Evolutionary conservation across 1,140 invertebrate genomes (phyloP), one percentile per base, ranked within the genome.

Genomic region (Drosophila mauritiana): DNA sequence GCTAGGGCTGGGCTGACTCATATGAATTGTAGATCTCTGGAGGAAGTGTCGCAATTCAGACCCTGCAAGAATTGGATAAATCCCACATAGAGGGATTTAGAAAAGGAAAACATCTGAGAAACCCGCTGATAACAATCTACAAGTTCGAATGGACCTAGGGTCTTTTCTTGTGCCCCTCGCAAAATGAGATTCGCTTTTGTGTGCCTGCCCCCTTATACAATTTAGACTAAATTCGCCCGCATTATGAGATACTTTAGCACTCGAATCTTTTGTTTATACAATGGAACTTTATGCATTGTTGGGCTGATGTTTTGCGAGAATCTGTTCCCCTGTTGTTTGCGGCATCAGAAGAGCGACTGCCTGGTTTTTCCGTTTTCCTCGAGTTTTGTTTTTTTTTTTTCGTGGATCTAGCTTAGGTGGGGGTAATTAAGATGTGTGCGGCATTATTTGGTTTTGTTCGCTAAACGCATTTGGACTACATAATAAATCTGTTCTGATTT

Each of bases 41-140:
- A 20, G 59, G 46, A 75, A 53, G 61, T 76, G 72, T 76, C 61
- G 61, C 73, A 75, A 76, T 20, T n/a, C 45, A 42, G 45, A 45
- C 36, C 15, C 36, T 12, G n/a, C 20, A 12, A 36, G 3, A 56
- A 68, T 70, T 56, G 69, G 67, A 70, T 70, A 70, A 69, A 36
- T 20, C 37, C 31, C n/a, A 12, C 43, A 53, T 4, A 42, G 20
- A 51, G 15, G 22, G 46, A 31, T 7, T n/a, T 48, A 10, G 13
- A 10, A 4, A 6, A 13, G 43, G 12, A 63, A 62, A 20, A 15
- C 31, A 31, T 15, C 31, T 17, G 11, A 22, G 40, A n/a, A 37
- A 40, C 22, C 27, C 27, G 2, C 15, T 39, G 42, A 65, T 65
- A 63, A n/a, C 1, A 20, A 36, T 49, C 61, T 31, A 1, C 27